Percentiles rank a stretch among this genome's conserved stretches.
These are phyloP conservation scores for Turritopsis dohrnii DNA, from an alignment of 30 jellyfish, hydroid and myxozoan genomes.

Conservation along the genomic window DNA sequence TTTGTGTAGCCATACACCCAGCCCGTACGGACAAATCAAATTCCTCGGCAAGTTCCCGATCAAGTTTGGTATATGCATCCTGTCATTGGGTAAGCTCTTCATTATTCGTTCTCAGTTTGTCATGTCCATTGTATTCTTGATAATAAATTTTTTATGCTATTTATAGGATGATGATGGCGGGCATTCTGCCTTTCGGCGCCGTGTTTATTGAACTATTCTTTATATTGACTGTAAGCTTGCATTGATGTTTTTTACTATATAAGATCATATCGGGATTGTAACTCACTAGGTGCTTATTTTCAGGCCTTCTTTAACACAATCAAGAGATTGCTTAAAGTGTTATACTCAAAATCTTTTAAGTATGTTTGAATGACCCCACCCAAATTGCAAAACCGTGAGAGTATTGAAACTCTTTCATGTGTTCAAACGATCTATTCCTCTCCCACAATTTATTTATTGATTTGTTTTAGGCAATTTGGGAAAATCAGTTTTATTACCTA, in stretches of 20 bases:
- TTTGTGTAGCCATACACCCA: slow-evolving; percentile 68
- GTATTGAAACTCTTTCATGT: too few relatives aligned
- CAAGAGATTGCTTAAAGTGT: too few relatives aligned
- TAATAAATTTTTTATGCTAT: background rate
- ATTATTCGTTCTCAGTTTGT: background rate
- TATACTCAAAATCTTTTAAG: too few relatives aligned
- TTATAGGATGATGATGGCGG: slow-evolving; percentile 75
- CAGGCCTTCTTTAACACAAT: background rate
- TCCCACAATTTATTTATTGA: too few relatives aligned
- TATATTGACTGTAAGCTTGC: slow-evolving; percentile 62
- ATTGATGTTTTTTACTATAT: background rate
- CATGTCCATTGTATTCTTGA: background rate
- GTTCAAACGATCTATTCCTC: too few relatives aligned
- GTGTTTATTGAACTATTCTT: slow-evolving; percentile 89
- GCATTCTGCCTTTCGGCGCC: slow-evolving; percentile 96
- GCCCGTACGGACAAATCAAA: slow-evolving; percentile 90
- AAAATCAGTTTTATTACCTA: slow-evolving; percentile 85
- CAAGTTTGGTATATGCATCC: slow-evolving; percentile 97
- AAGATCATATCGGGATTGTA: background rate
- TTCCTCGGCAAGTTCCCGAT: slow-evolving; percentile 97
- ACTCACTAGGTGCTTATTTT: background rate
- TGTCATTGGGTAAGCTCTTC: slow-evolving; percentile 52
- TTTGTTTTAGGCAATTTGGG: slow-evolving; percentile 90
- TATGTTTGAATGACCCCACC: too few relatives aligned
- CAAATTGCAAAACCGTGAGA: too few relatives aligned